These are phyloP conservation scores for Epinephelus coioides DNA, from an alignment of 2,797 vertebrate genomes.

Conservation along the genomic window DNA sequence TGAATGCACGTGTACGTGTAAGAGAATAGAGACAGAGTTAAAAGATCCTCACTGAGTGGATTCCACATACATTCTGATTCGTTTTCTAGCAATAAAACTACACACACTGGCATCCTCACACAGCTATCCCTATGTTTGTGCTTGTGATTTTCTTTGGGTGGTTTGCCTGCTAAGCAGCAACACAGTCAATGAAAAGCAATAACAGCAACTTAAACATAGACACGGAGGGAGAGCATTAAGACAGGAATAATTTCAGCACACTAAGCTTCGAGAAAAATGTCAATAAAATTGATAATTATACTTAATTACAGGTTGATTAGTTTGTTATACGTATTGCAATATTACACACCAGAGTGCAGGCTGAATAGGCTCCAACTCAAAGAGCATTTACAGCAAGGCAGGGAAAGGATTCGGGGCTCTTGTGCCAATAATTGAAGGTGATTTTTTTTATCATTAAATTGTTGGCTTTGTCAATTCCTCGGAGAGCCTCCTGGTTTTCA, in stretches of 20 bases:
- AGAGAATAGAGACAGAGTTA: neutral
- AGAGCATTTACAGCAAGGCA: slow-evolving; percentile 4
- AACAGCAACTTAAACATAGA: slow-evolving; percentile 17
- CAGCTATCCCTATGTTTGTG: slow-evolving; percentile 4
- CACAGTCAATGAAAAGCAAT: slow-evolving; percentile 37
- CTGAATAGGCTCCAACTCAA: neutral
- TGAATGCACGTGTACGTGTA: slow-evolving; percentile 3
- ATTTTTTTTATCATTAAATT: slow-evolving; percentile 20
- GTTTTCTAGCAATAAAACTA: slow-evolving; percentile 8
- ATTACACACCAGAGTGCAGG: neutral
- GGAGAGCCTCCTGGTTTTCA: slow-evolving; percentile 1
- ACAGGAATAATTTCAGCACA: neutral
- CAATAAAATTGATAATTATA: slow-evolving; percentile 32
- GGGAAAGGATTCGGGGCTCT: neutral
- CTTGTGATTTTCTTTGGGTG: neutral
- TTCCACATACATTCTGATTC: neutral
- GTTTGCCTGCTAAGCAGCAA: slow-evolving; percentile 9
- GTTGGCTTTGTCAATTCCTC: slow-evolving; percentile 24
- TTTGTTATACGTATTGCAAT: neutral
- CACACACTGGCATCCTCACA: neutral
- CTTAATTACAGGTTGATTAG: slow-evolving; percentile 30
- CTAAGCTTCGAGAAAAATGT: slow-evolving; percentile 9
- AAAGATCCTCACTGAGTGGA: slow-evolving; percentile 15
- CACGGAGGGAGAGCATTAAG: neutral
- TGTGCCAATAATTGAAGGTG: slow-evolving; percentile 8